Conservation (phyloP, 2,113 vertebrate genomes). For the Seriola quinqueradiata region DNA sequence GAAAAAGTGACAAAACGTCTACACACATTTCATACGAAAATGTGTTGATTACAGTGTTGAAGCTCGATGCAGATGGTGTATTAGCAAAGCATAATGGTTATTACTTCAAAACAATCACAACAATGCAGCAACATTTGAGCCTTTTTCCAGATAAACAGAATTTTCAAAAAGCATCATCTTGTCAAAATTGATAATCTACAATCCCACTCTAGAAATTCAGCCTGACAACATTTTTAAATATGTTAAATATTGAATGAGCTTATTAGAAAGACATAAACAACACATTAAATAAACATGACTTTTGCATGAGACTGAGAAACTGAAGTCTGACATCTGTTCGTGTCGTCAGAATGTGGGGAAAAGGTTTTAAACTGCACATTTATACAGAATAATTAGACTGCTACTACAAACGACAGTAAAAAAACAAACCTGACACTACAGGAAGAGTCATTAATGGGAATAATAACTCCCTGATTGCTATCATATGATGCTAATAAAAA, state of each 20-base stretch:
- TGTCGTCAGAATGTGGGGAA: neutral
- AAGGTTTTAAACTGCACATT: neutral
- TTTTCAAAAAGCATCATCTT: neutral
- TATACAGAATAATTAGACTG: neutral
- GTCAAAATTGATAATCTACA: neutral
- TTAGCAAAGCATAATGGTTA: neutral
- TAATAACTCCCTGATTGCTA: constrained; percentile 11
- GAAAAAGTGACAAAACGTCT: neutral
- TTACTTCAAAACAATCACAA: neutral
- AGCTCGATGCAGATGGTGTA: neutral
- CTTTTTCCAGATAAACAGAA: neutral
- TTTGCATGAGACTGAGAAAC: neutral
- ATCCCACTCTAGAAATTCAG: constrained; percentile 6
- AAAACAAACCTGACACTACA: neutral
- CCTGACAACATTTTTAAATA: constrained; percentile 7
- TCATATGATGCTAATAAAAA: constrained; percentile 40
- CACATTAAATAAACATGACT: neutral
- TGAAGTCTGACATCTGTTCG: neutral
- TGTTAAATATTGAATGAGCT: constrained; percentile 20
- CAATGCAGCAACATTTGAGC: neutral
- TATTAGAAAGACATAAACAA: constrained; percentile 3
- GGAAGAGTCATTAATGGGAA: constrained; percentile 1
- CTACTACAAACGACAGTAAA: neutral
- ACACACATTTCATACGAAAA: neutral
- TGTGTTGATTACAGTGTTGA: neutral